Base-by-base conservation (phyloP, 2,888 invertebrate species). In the Papilio protenor region DNA sequence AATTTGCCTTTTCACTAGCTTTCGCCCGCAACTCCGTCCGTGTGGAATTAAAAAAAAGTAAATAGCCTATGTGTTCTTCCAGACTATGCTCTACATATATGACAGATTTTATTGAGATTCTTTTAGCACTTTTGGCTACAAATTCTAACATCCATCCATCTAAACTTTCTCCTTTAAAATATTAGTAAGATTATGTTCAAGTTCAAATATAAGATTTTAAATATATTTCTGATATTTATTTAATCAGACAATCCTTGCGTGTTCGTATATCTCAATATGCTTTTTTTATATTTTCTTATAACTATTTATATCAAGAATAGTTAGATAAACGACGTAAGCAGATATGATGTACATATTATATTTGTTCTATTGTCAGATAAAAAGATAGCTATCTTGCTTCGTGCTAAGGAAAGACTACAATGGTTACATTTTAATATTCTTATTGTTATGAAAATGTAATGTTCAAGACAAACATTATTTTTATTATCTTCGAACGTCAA, bases 361-460 rank as follows among this genome's bases (percentile, higher is more conserved):
- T 16, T 16, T 52, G 18, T 52, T 52, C 23, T 71, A 49, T 16
- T 27, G 16, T 18, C 10, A 72, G 55, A 72, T 72, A 72, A 72
- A 72, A n/a, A 55, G 33, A 72, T 52, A 10, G 55, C 33, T 55
- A n/a, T 72, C 16, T 18, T 5, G 61, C 16, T 16, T 16, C 5
- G 14, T 16, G 14, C 14, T 27, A 49, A 14, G 49, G 4, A 49
- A 5, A 49, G 14, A 49, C n/a, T 52, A 59, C 23, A 59, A 59
- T 23, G 21, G 21, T 59, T 23, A 59, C 57, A 59, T 6, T 27
- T 55, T 16, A 61, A 61, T 27, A 16, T 27, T 61, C 27, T 27
- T 61, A 61, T 61, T 61, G 61, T 61, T 27, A 27, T 59, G 59
- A 27, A 59, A 59, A 59, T 21, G 21, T n/a, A 2, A 52, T 18